phyloP scores from a whole-genome alignment of 2,888 invertebrate genomes.

The Netelia melanura region DNA sequence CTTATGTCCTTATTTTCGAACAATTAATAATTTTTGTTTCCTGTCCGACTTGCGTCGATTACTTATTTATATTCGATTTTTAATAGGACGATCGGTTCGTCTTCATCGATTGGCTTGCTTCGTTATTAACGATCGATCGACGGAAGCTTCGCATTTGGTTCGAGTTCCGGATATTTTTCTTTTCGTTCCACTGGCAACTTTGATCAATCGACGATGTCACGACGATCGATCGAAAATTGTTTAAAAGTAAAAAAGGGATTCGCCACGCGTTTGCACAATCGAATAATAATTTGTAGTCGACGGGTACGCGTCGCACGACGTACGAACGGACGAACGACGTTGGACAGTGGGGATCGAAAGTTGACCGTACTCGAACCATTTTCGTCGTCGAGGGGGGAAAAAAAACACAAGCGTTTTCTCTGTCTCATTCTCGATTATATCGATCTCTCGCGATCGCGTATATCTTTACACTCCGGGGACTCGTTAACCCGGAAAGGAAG shows the following conservation, averaged over 20 bases:
- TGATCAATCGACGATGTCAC: background rate
- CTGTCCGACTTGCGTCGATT: too few relatives aligned
- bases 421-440: conserved; percentile 63
- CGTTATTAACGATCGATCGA: conserved; percentile 45
- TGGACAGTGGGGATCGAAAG: conserved; percentile 58
- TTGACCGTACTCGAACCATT: conserved; percentile 66
- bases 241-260: conserved; percentile 31
- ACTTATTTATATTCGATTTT: background rate
- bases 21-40: too few relatives aligned
- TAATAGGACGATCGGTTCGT: conserved; percentile 28
- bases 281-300: conserved; percentile 63
- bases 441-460: conserved; percentile 52
- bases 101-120: conserved; percentile 32
- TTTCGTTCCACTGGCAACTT: background rate
- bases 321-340: too few relatives aligned
- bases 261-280: conserved; percentile 61
- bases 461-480: conserved; percentile 65
- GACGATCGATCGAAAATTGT: conserved; percentile 20
- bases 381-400: conserved; percentile 49
- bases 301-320: conserved; percentile 27
- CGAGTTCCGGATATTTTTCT: conserved; percentile 24
- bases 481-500: conserved; percentile 68
- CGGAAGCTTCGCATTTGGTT: conserved; percentile 23
- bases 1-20: too few relatives aligned
- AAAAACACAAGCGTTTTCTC: conserved; percentile 23